Conservation (phyloP, 1,140 invertebrate genomes). For the Rhyacophila brunnea region DNA sequence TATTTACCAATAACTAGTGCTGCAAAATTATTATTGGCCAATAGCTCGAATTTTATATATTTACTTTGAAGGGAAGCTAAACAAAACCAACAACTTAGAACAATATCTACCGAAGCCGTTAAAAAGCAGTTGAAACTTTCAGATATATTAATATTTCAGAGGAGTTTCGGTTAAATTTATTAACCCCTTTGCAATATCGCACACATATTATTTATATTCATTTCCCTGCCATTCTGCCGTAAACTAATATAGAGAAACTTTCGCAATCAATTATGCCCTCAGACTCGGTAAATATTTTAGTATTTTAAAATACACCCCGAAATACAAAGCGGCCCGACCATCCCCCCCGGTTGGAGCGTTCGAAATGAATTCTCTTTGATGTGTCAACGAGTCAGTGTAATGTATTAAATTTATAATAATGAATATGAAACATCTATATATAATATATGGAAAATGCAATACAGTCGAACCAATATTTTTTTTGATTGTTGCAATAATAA, state of each 20-base stretch:
- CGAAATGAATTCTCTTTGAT: slow-evolving; percentile 2
- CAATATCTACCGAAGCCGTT: too few species aligned
- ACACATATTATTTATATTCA: neutral
- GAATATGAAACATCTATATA: too few species aligned
- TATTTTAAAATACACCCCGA: neutral
- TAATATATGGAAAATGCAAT: too few species aligned
- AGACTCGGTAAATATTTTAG: slow-evolving; percentile 15
- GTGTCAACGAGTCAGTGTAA: neutral
- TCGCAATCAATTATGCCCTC: slow-evolving; percentile 18
- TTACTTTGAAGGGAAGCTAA: too few species aligned
- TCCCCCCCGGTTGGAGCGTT: neutral
- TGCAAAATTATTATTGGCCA: too few species aligned
- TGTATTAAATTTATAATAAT: neutral
- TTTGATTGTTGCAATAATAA: too few species aligned
- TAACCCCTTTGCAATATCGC: neutral
- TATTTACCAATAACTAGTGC: too few species aligned
- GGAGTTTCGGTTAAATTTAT: neutral
- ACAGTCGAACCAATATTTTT: too few species aligned
- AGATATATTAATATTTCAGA: too few species aligned
- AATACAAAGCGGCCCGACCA: neutral
- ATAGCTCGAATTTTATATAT: too few species aligned
- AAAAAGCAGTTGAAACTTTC: too few species aligned
- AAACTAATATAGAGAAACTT: neutral
- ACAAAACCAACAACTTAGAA: too few species aligned
- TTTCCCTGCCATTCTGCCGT: neutral